A percentile compares a stretch with the other conserved stretches of the same genome.
Conservation (phyloP, 2,113 vertebrate species). For the Alethe diademata region DNA sequence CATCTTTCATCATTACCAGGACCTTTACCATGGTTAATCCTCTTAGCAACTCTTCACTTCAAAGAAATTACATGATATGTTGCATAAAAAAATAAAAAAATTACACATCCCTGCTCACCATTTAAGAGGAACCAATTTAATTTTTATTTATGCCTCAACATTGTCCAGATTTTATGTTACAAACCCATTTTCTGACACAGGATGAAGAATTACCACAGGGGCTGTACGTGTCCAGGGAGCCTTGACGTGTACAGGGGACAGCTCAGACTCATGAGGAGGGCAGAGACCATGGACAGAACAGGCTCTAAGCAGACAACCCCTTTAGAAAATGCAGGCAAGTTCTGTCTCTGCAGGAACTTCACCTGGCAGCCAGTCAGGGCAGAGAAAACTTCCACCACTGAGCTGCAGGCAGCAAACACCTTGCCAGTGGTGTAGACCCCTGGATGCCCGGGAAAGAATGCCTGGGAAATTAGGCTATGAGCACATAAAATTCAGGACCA, state of each 20-base stretch:
- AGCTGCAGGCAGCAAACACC: background rate
- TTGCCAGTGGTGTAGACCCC: accelerated
- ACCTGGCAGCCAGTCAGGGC: accelerated
- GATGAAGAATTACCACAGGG: background rate
- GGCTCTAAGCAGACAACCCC: accelerated
- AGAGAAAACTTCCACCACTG: accelerated
- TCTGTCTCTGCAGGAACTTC: background rate
- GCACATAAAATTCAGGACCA: background rate
- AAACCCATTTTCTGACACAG: background rate
- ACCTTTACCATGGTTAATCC: background rate
- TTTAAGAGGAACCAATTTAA: background rate
- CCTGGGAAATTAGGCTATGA: accelerated
- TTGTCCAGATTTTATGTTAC: background rate
- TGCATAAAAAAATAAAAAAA: background rate
- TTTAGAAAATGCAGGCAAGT: too few species aligned
- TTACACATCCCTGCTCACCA: background rate
- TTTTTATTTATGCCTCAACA: background rate
- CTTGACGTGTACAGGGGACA: background rate
- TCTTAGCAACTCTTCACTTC: background rate
- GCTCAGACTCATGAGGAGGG: background rate
- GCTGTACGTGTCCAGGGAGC: background rate
- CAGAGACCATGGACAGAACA: background rate
- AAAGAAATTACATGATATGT: background rate
- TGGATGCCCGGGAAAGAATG: accelerated
- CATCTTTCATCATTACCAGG: background rate